phyloP scores from a whole-genome alignment of 2,797 vertebrate genomes.

The Uromys caudimaculatus region DNA sequence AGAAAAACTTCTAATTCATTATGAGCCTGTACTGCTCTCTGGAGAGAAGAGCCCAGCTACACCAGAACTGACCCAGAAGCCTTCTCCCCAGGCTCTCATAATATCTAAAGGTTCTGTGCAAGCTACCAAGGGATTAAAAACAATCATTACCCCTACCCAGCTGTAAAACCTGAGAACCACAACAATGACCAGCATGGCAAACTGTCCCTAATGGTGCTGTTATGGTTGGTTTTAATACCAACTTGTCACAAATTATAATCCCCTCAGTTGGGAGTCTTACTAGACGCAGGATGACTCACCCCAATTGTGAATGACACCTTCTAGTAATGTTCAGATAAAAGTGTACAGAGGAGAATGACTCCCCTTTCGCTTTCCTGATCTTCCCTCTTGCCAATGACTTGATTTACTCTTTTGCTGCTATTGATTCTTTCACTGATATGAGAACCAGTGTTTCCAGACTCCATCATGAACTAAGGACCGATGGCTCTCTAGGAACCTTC shows the following conservation, averaged over 20 bases:
- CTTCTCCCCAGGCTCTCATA: neutral
- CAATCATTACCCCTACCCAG: neutral
- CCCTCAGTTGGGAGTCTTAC: neutral
- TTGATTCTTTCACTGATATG: neutral
- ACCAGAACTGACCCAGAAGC: neutral
- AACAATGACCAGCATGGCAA: neutral
- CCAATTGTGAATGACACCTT: neutral
- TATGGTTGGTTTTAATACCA: neutral
- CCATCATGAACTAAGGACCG: neutral
- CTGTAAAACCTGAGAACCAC: neutral
- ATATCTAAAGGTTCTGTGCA: neutral
- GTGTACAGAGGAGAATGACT: neutral
- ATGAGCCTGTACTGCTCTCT: neutral
- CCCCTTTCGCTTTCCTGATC: neutral
- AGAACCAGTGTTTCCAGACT: neutral
- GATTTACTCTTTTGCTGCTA: neutral
- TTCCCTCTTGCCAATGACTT: neutral
- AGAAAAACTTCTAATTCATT: neutral
- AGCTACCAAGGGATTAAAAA: neutral
- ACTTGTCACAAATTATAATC: neutral
- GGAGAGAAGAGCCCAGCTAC: neutral
- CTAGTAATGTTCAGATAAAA: neutral
- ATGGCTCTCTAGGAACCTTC: neutral
- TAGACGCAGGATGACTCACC: neutral
- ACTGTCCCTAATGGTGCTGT: neutral